Evolutionary conservation across 2,113 vertebrate genomes (phyloP).

Genomic region (Erpornis zantholeuca): DNA sequence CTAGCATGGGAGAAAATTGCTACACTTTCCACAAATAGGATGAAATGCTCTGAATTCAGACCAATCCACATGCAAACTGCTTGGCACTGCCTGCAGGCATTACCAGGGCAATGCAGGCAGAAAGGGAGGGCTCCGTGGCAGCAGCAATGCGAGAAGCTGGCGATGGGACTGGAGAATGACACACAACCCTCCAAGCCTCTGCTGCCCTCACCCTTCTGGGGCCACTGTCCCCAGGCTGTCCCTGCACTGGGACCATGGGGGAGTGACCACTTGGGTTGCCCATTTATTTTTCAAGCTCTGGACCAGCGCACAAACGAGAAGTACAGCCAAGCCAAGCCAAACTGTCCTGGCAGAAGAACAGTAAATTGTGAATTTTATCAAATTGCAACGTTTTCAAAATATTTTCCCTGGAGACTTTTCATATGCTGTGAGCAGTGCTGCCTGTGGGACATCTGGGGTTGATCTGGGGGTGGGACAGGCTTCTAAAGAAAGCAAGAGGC

Average conservation of each 20-base stretch:
- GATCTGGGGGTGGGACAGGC: neutral
- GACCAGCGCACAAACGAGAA: neutral
- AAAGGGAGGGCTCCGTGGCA: neutral
- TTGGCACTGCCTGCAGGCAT: neutral
- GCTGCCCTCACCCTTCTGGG: neutral
- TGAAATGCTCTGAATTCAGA: neutral
- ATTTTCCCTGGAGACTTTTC: neutral
- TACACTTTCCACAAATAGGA: neutral
- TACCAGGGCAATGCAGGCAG: neutral
- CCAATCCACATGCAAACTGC: neutral
- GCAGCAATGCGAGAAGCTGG: rapidly evolving
- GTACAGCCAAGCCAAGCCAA: neutral
- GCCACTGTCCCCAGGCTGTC: neutral
- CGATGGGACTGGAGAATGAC: neutral
- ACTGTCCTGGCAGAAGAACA: neutral
- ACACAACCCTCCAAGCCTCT: neutral
- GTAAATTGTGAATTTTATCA: neutral
- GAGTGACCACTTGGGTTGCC: neutral
- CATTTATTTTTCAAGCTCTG: neutral
- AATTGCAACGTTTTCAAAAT: neutral
- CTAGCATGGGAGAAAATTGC: neutral
- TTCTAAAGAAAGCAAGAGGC: neutral
- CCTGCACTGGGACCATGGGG: neutral
- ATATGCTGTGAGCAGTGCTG: neutral
- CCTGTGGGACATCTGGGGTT: neutral